Evolutionary conservation across 2,888 invertebrate species (phyloP).

Genomic region (Colletes collaris): DNA sequence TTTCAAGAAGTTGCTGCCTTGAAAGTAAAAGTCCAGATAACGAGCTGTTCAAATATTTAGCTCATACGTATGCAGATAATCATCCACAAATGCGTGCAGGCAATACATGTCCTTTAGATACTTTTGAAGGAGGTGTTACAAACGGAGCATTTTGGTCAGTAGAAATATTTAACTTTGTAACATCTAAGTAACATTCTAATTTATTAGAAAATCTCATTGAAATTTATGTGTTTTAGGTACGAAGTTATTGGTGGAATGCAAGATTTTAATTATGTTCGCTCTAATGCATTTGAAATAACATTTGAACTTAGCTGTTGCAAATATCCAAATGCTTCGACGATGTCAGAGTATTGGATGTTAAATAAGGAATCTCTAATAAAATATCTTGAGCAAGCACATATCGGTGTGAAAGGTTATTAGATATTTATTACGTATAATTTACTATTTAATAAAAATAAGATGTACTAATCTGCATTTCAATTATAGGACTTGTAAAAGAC

Average conservation of each 20-base stretch:
- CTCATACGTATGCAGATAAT: conserved; percentile 89
- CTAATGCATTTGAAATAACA: conserved; percentile 98
- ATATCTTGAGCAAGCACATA: conserved; percentile 92
- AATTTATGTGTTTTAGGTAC: conserved; percentile 76
- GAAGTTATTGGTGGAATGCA: conserved; percentile 94
- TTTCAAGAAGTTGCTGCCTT: conserved; percentile 87
- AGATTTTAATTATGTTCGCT: conserved; percentile 98
- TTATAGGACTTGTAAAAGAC: conserved; percentile 87
- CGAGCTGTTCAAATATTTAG: conserved; percentile 90
- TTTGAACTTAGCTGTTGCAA: conserved; percentile 98
- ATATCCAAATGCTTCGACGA: conserved; percentile 89
- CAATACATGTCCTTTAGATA: conserved; percentile 88
- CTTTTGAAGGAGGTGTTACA: conserved; percentile 91
- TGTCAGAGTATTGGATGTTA: conserved; percentile 91
- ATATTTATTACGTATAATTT: conserved; percentile 21
- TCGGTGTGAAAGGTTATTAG: conserved; percentile 86
- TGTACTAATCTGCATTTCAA: conserved; percentile 61
- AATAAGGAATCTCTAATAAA: conserved; percentile 94
- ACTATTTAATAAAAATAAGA: not conserved
- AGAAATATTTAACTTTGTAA: conserved; percentile 32
- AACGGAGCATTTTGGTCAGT: conserved; percentile 97
- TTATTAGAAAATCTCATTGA: not conserved
- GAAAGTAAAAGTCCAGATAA: conserved; percentile 93
- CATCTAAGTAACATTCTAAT: not conserved
- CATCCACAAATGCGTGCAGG: conserved; percentile 91